Evolutionary conservation across 92 coral and sea anemone genomes (phyloP), one percentile per base, ranked within the genome.

Genomic region (Heteractis magnifica): DNA sequence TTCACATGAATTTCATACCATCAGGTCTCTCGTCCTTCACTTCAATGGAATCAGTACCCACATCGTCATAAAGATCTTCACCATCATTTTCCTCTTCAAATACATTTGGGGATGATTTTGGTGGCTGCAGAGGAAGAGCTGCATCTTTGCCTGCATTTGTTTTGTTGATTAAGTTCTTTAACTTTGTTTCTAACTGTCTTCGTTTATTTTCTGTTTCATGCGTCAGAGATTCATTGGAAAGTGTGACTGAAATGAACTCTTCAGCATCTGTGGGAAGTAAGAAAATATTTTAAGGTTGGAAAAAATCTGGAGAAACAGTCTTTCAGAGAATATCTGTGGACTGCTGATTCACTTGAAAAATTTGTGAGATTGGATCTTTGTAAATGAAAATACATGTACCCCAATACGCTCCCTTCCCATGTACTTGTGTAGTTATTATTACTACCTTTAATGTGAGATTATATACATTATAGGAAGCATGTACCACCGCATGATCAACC

Each of bases 141-240:
- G 60, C 73, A 15, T 20, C 5, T 7, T 64, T 78, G 11, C 56
- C 71, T 5, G 58, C 72, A 55, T 48, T 81, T 12, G 78, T 9
- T 73, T 56, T 89, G 13, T 82, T 86, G 48, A 86, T 83, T 56
- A 96, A 71, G 56, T 85, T 86, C 56, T 75, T 84, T 77, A 96
- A 86, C 72, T 78, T 79, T 44, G 79, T 82, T 59, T 86, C 88
- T 50, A 96, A 84, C 52, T 88, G 51, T 26, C 77, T 85, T 15
- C 98, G 94, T 41, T 89, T 89, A 51, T 77, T 92, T 60, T 94
- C 96, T 53, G 91, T 92, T 78, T 81, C 91, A 80, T 87, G 88
- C 5, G 94, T 91, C 2, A 94, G 86, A 5, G 72, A 80, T 68
- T 92, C 92, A 74, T 85, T 85, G 14, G 84, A 87, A 71, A 95